Conservation (phyloP, 2,888 invertebrate species). For the Sminthurides aquaticus region DNA sequence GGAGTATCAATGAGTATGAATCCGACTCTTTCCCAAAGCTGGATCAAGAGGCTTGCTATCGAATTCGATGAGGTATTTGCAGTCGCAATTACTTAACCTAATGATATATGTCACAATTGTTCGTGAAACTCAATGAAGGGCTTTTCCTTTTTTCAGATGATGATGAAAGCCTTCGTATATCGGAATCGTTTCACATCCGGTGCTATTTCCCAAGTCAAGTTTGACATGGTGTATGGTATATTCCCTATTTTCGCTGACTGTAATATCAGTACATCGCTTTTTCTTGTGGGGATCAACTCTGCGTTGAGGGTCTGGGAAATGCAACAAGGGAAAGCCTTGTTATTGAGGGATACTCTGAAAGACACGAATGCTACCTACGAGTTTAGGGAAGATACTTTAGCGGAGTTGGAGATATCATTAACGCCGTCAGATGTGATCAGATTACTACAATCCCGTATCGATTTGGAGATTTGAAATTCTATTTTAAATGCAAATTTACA, state of each 20-base stretch:
- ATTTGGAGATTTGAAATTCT: slow-evolving; percentile 13
- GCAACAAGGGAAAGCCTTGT: slow-evolving; percentile 31
- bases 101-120: background rate
- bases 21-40: slow-evolving; percentile 26
- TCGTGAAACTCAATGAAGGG: background rate
- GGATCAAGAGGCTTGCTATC: slow-evolving; percentile 37
- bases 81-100: background rate
- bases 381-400: slow-evolving; percentile 32
- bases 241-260: slow-evolving; percentile 30
- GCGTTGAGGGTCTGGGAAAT: slow-evolving; percentile 35
- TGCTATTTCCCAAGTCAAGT: slow-evolving; percentile 28
- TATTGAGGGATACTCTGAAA: slow-evolving; percentile 31
- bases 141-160: slow-evolving; percentile 27
- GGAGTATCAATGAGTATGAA: slow-evolving; percentile 32
- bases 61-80: slow-evolving; percentile 29
- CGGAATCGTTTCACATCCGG: slow-evolving; percentile 32
- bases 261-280: slow-evolving; percentile 28
- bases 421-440: slow-evolving; percentile 21
- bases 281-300: slow-evolving; percentile 32
- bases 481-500: too few relatives aligned
- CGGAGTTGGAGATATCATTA: slow-evolving; percentile 29
- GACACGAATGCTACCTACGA: slow-evolving; percentile 25
- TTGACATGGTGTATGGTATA: slow-evolving; percentile 35
- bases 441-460: slow-evolving; percentile 23
- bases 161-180: slow-evolving; percentile 32